Conservation (phyloP, 2,113 vertebrate genomes). For the Phylloscopus trochilus region DNA sequence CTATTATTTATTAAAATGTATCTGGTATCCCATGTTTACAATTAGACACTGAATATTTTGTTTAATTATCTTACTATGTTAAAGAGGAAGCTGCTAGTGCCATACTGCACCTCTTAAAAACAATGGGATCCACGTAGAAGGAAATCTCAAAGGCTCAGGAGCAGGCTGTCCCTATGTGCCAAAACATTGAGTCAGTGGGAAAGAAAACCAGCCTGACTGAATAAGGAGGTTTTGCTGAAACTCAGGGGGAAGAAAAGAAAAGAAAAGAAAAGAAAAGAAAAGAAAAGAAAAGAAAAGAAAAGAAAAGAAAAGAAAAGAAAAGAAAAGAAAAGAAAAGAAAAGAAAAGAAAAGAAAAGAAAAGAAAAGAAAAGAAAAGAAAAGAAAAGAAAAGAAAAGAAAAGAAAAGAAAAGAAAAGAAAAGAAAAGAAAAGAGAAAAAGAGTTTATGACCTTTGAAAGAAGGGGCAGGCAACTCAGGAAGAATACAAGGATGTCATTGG, state of each 20-base stretch:
- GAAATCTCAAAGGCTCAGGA: neutral
- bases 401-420: neutral
- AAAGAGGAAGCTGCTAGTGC: neutral
- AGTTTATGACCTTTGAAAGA: neutral
- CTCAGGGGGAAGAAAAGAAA: neutral
- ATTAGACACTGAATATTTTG: neutral
- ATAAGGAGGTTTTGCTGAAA: neutral
- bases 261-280: neutral
- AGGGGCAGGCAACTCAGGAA: neutral
- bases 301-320: neutral
- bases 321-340: neutral
- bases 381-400: neutral
- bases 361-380: neutral
- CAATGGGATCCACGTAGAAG: neutral
- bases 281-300: neutral
- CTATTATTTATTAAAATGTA: neutral
- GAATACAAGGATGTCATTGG: neutral
- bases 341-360: neutral
- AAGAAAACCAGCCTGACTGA: neutral
- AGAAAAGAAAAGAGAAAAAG: neutral
- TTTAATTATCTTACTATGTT: neutral
- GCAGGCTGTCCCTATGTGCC: neutral
- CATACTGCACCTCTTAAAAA: neutral
- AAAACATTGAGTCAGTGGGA: neutral
- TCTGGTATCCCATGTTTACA: neutral